Evolutionary conservation across 1,140 invertebrate genomes (phyloP), one percentile per base, ranked within the genome.

Genomic region (Acromyrmex heyeri): DNA sequence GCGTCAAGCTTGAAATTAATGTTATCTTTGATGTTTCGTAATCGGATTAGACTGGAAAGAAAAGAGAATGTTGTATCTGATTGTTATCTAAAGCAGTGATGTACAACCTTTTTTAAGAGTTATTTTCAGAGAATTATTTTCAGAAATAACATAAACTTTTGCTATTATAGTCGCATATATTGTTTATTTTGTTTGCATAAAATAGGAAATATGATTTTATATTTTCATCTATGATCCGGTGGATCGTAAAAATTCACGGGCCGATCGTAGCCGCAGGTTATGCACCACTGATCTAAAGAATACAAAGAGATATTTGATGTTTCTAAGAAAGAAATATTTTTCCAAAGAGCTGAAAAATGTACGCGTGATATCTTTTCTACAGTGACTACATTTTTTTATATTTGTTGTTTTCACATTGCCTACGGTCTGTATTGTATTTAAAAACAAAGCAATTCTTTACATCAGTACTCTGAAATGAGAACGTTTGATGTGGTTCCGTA

Each of bases 251-350:
- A 44, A 44, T 44, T 44, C 38, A 44, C 8, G 10, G 8, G 38
- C 10, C 7, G 38, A 44, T 44, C 38, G 38, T 8, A 44, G 38
- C 10, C 8, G 38, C 10, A 44, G 8, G 38, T 44, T 44, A 44
- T 44, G 38, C 38, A 44, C 38, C 38, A 44, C 38, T 44, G 38
- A 44, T 79, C 18, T 44, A 24, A 53, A 55, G 21, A 24, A 21
- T 18, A 48, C 6, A n/a, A 44, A 55, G 27, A 72, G 24, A 59
- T 48, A 48, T n/a, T 14, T 59, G 10, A 59, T n/a, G n/a, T 81
- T 81, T 82, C 34, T 24, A 24, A 30, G 5, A 14, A 78, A 34
- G 12, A 81, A 55, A 59, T 79, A 10, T n/a, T 53, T 67, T 38
- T 24, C 16, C 18, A 73, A 30, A 59, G 44, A 59, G 16, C 0